Conservation (phyloP, 1,140 invertebrate genomes). For the Zaprionus capensis region DNA sequence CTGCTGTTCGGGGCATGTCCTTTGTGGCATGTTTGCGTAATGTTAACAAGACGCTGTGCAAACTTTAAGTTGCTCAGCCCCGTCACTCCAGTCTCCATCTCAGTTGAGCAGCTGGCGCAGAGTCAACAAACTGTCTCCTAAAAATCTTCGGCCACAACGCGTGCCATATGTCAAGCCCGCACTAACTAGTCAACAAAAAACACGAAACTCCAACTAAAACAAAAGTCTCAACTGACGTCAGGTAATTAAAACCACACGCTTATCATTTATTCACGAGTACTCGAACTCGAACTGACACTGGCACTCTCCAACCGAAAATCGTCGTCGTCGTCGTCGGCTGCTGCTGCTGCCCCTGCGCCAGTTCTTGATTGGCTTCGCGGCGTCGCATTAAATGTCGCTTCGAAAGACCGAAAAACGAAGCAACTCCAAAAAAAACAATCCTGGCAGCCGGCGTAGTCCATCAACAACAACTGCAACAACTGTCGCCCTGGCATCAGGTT, state of each 20-base stretch:
- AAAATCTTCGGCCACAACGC: constrained; percentile 53
- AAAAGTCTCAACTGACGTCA: constrained; percentile 50
- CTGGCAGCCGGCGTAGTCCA: constrained; percentile 64
- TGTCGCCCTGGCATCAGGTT: constrained; percentile 58
- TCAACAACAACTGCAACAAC: constrained; percentile 48
- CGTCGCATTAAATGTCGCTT: constrained; percentile 43
- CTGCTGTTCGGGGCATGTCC: constrained; percentile 32
- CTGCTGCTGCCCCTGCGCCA: constrained; percentile 56
- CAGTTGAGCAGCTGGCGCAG: constrained; percentile 50
- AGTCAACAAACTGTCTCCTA: constrained; percentile 64
- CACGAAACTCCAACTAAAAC: constrained; percentile 7
- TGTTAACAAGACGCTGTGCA: constrained; percentile 63
- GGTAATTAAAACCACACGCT: constrained; percentile 79
- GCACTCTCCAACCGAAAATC: constrained; percentile 41
- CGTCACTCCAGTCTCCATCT: neutral
- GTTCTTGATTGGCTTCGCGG: constrained; percentile 81
- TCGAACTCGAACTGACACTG: constrained; percentile 4
- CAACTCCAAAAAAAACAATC: constrained; percentile 40
- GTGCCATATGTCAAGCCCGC: constrained; percentile 67
- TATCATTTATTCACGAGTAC: constrained; percentile 67
- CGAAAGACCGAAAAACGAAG: constrained; percentile 29
- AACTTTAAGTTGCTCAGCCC: constrained; percentile 66
- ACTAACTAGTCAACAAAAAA: constrained; percentile 22
- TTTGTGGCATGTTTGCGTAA: constrained; percentile 73
- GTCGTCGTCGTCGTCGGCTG: constrained; percentile 22